Evolutionary conservation across 2,888 invertebrate genomes (phyloP), one percentile per base, ranked within the genome.

Genomic region (Aporophyla nigra): DNA sequence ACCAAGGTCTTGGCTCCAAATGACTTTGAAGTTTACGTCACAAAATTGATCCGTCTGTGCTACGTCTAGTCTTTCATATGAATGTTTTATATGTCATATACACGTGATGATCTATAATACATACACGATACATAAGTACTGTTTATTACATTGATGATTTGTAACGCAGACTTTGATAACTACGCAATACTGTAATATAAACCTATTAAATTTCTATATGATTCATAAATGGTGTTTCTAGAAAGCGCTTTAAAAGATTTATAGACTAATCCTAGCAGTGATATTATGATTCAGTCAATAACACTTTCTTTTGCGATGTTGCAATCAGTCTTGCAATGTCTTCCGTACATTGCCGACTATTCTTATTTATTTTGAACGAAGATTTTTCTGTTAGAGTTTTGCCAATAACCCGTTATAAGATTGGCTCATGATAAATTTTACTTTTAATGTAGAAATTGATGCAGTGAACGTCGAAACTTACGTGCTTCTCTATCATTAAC

Each of bases 31-130:
- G 53, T 56, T 65, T 40, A 83, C 85, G 78, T 85, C 84, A 84
- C 72, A 73, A 81, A 91, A 93, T 92, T 84, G 92, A 92, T 91
- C 84, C 78, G 87, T 88, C 90, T 90, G 86, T 82, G 86, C 78
- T 84, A 87, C 80, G 87, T 89, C 89, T 90, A 80, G 86, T 85
- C 83, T 82, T 87, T 87, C 76, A 78, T 58, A 83, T 89, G 78
- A 86, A 80, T 76, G 58, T 61, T 81, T 80, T 74, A 71, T 79
- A 88, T 86, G 72, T 59, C 49, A 72, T 71, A 81, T 77, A 88
- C 85, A 88, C 87, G 86, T 83, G 59, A 43, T 9, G 46, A 58
- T 85, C 71, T 59, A 24, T 40, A 78, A 74, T 56, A n/a, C n/a
- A 40, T 40, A 78, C 65, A 71, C 24, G 66, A 76, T 86, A 46